Percentiles rank a stretch among this genome's conserved stretches.
Conservation (phyloP, 2,888 invertebrate species). For the Drosophila vallismaia region DNA sequence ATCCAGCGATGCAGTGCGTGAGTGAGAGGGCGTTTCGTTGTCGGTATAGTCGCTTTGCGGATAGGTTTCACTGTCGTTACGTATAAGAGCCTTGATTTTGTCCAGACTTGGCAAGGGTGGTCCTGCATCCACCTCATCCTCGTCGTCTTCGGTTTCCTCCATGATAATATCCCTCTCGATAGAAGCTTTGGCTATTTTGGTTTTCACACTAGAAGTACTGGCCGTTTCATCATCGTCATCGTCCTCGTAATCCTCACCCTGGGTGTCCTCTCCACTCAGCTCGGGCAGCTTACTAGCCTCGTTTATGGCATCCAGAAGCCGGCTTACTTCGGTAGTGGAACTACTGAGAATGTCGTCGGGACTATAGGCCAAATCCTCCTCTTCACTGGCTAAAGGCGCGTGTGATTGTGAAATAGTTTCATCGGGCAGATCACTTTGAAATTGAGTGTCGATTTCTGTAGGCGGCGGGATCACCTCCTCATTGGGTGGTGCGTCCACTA, state of each 20-base stretch:
- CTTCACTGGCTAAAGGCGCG: slow-evolving; percentile 62
- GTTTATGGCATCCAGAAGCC: slow-evolving; percentile 58
- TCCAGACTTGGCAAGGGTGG: slow-evolving; percentile 39
- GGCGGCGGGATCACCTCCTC: neutral
- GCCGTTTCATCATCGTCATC: slow-evolving; percentile 66
- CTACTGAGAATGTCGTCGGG: slow-evolving; percentile 39
- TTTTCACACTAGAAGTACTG: slow-evolving; percentile 66
- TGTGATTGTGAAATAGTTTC: too few species aligned
- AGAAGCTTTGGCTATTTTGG: slow-evolving; percentile 71
- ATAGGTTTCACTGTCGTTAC: slow-evolving; percentile 70
- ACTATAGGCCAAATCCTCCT: slow-evolving; percentile 55
- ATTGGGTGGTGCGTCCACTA: slow-evolving; percentile 51
- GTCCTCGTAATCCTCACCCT: slow-evolving; percentile 34
- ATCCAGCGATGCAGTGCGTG: slow-evolving; percentile 68
- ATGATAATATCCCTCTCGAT: slow-evolving; percentile 66
- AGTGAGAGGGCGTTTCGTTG: slow-evolving; percentile 63
- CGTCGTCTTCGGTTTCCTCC: slow-evolving; percentile 45
- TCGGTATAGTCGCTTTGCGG: slow-evolving; percentile 72
- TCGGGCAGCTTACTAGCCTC: slow-evolving; percentile 51
- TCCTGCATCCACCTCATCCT: slow-evolving; percentile 12
- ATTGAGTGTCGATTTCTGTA: neutral
- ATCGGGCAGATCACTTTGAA: neutral
- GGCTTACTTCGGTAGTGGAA: slow-evolving; percentile 52
- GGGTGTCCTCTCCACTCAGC: slow-evolving; percentile 47
- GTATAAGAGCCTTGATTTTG: slow-evolving; percentile 67